These are phyloP conservation scores for Macrotis lagotis DNA, from an alignment of 2,113 vertebrate genomes.

Conservation along the genomic window DNA sequence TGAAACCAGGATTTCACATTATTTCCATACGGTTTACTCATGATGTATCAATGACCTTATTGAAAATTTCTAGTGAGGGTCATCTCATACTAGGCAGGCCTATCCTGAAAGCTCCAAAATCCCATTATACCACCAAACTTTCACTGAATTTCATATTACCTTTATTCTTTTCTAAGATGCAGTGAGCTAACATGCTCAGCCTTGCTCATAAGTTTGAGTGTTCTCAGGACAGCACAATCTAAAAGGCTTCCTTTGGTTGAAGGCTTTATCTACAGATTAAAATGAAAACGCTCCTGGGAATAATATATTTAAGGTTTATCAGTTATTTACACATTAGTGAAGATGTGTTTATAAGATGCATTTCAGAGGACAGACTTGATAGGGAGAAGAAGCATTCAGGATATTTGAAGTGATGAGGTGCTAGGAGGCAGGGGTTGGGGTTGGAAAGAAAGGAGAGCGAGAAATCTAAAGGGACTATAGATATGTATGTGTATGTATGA, in stretches of 20 bases:
- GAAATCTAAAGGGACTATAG: no score
- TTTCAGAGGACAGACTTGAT: constrained; percentile 42
- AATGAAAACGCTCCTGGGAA: constrained; percentile 42
- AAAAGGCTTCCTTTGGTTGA: background rate
- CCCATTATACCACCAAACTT: background rate
- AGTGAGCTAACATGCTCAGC: constrained; percentile 27
- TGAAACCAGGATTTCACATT: background rate
- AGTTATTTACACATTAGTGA: constrained; percentile 27
- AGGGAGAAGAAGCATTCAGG: background rate
- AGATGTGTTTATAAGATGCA: background rate
- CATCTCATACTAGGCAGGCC: background rate
- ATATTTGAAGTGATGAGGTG: background rate
- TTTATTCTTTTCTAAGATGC: constrained; percentile 48
- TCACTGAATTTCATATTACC: constrained; percentile 20
- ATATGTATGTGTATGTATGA: no score
- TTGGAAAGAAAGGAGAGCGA: background rate
- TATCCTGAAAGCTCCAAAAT: background rate
- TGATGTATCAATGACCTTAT: background rate
- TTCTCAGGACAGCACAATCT: background rate
- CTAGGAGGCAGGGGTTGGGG: background rate
- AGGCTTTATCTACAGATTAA: constrained; percentile 21
- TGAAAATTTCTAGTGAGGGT: background rate
- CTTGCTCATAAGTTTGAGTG: background rate
- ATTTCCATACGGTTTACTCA: background rate
- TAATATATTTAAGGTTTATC: constrained; percentile 33